Evolutionary conservation across 2,888 invertebrate species (phyloP), one percentile per base, ranked within the genome.

Genomic region (Taenaris catops): DNA sequence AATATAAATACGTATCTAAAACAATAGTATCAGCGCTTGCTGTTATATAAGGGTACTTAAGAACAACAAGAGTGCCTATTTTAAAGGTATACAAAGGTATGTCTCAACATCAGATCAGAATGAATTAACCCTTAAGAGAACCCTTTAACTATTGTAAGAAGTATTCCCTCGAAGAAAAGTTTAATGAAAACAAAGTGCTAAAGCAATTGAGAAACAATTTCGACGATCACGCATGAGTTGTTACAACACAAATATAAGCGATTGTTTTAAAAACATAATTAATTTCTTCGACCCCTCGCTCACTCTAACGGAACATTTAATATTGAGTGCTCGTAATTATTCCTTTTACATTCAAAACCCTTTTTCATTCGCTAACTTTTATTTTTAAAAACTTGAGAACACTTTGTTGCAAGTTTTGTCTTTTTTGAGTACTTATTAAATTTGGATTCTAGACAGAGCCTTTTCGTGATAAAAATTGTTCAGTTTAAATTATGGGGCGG

Each of bases 191-290:
- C 79, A 84, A 81, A 83, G 80, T 71, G 69, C 56, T 63, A 54
- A 78, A 81, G 79, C 79, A 81, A 81, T 80, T 64, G 75, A 81
- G 72, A 76, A 86, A 83, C 83, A 84, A 84, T 84, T 86, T 69
- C 60, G 70, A 71, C 65, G 64, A 71, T 70, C 76, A 84, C 79
- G 84, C 86, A 79, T 84, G 81, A 84, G 70, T 79, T 63, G 78
- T 54, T 68, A 54, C 75, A 65, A 56, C 59, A 76, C 76, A 79
- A 86, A 81, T 84, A 73, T 73, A 76, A 72, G 65, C 69, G 72
- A 84, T 84, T 86, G 86, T 86, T 86, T 86, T 83, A 71, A 83
- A 83, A 86, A 83, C 78, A 78, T 81, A 78, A 84, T 81, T 81
- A 81, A 83, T 83, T 84, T 81, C 63, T 65, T 65, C 67, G 64